Conservation (phyloP, 2,888 invertebrate genomes). For the Acronicta psi region DNA sequence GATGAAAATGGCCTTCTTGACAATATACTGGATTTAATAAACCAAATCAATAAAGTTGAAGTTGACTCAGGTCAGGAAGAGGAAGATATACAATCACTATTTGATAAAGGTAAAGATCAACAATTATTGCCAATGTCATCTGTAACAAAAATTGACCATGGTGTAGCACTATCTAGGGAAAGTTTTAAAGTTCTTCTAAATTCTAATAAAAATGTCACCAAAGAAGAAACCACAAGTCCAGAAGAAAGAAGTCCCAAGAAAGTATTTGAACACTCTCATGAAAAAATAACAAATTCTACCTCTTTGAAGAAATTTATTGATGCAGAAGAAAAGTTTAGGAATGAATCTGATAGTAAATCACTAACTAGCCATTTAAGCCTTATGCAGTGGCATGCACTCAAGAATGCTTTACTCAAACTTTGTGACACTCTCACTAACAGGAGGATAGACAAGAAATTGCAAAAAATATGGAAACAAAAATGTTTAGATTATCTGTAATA, state of each 20-base stretch:
- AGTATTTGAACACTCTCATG: slow-evolving; percentile 62
- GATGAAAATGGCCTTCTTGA: slow-evolving; percentile 69
- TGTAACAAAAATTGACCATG: slow-evolving; percentile 61
- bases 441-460: slow-evolving; percentile 77
- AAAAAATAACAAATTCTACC: slow-evolving; percentile 67
- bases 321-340: slow-evolving; percentile 76
- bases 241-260: neutral
- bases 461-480: slow-evolving; percentile 83
- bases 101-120: slow-evolving; percentile 24
- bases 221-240: slow-evolving; percentile 24
- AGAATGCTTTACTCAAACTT: slow-evolving; percentile 73
- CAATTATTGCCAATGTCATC: slow-evolving; percentile 21
- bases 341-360: slow-evolving; percentile 66
- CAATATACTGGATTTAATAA: slow-evolving; percentile 76
- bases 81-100: slow-evolving; percentile 23
- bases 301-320: slow-evolving; percentile 72
- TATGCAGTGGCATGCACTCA: slow-evolving; percentile 88
- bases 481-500: slow-evolving; percentile 76
- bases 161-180: slow-evolving; percentile 64
- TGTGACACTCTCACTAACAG: slow-evolving; percentile 65
- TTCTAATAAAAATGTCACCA: slow-evolving; percentile 32
- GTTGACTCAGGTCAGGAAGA: slow-evolving; percentile 37
- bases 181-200: slow-evolving; percentile 43
- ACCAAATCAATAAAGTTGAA: slow-evolving; percentile 66
- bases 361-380: slow-evolving; percentile 83